Percentiles rank a stretch among this genome's conserved stretches.
Conservation (phyloP, 2,797 vertebrate genomes). For the Babyrousa celebensis region DNA sequence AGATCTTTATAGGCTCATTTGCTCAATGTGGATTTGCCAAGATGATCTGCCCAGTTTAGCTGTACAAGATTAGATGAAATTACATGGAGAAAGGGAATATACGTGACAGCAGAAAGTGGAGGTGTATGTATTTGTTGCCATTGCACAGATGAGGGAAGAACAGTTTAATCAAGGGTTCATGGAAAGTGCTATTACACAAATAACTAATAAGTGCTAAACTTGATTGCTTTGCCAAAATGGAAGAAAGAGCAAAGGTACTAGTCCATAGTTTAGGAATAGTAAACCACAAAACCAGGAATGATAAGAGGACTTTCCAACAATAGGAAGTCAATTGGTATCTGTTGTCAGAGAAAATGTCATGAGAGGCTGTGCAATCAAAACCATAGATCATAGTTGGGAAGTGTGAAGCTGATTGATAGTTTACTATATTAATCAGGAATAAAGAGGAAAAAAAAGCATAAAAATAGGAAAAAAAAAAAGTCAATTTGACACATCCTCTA, state of each 20-base stretch:
- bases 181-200: not conserved
- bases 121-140: not conserved
- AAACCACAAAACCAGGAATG: slow-evolving; percentile 32
- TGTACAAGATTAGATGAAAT: not conserved
- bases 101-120: not conserved
- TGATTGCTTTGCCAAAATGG: slow-evolving; percentile 10
- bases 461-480: not conserved
- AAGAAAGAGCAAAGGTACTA: not conserved
- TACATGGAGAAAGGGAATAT: not conserved
- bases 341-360: not conserved
- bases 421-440: not conserved
- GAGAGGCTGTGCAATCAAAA: not conserved
- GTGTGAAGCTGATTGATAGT: not conserved
- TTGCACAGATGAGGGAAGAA: not conserved
- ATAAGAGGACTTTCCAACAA: not conserved
- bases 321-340: not conserved
- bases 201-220: not conserved
- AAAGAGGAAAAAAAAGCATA: too few species aligned
- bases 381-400: not conserved
- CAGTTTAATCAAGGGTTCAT: not conserved
- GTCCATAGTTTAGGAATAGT: not conserved
- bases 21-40: not conserved
- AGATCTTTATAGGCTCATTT: not conserved
- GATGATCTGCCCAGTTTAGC: not conserved
- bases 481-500: not conserved